phyloP scores from a whole-genome alignment of 2,797 vertebrate genomes.

The Melanotaenia boesemani region DNA sequence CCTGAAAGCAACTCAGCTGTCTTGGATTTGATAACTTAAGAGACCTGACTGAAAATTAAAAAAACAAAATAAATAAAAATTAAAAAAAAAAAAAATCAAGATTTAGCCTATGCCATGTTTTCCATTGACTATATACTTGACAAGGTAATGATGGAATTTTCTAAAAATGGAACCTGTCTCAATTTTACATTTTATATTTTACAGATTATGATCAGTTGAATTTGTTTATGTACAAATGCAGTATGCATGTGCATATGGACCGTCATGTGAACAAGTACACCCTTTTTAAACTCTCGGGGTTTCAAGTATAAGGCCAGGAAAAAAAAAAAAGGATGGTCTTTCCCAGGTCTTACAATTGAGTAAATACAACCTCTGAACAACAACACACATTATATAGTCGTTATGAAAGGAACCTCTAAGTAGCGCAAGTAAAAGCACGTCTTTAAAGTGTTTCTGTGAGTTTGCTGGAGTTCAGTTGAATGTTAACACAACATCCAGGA shows the following conservation, averaged over 20 bases:
- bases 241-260: background rate
- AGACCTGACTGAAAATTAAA: background rate
- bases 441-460: too few relatives aligned
- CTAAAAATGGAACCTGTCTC: background rate
- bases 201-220: background rate
- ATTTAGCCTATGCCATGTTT: background rate
- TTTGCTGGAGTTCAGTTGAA: too few relatives aligned
- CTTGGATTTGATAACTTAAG: too few relatives aligned
- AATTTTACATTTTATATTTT: background rate
- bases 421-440: background rate
- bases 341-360: background rate
- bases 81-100: too few relatives aligned
- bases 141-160: background rate
- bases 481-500: too few relatives aligned
- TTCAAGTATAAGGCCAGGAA: background rate
- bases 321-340: background rate
- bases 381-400: background rate
- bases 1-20: too few relatives aligned
- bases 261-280: background rate
- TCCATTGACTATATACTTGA: background rate
- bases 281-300: background rate
- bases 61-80: too few relatives aligned
- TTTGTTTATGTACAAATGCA: background rate
- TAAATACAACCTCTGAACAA: background rate
- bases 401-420: background rate